Evolutionary conservation across 1,140 invertebrate genomes (phyloP), one percentile per base, ranked within the genome.

Genomic region (Aporrectodea caliginosa): DNA sequence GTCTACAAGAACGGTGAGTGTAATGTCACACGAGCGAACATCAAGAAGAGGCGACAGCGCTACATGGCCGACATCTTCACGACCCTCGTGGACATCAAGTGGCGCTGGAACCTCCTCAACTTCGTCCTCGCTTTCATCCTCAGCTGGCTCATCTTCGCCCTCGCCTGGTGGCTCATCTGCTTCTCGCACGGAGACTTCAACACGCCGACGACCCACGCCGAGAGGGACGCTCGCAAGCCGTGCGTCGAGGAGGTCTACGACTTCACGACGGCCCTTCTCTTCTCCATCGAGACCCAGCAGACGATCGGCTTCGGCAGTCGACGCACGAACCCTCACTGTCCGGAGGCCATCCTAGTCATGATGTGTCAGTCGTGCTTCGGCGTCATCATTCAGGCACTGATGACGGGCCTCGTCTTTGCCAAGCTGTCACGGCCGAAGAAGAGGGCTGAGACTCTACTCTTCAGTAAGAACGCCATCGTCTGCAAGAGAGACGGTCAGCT

Each of bases 281-380:
- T 90, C 81, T 88, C 89, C 14, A 89, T 90, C 79, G 90, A 90
- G 78, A 90, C 90, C 1, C 90, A 90, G 83, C 89, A 90, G 75
- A 90, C 90, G 0, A 90, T 90, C 72, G 90, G 90, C 33, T 90
- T 90, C 80, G 90, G 90, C 35, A 84, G 85, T 31, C 90, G 94
- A 75, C 93, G 92, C 77, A 97, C 95, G 0, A 97, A 95, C 0
- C 95, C 97, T 85, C 94, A 98, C 85, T 99, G 98, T 86, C 94
- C 96, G 0, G 94, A 97, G 87, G 96, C 95, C 0, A 94, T 99
- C 80, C 94, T 98, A 83, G 92, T 98, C 72, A 96, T 99, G 95
- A 98, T 96, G 86, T 90, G 99, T 72, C 98, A 99, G 88, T 98
- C 95, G 83, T 97, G 98, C 80, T 92, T 93, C 33, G 98, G 97